A percentile compares a stretch with the other conserved stretches of the same genome.
Conservation (phyloP, 2,113 vertebrate species). For the Natator depressus region DNA sequence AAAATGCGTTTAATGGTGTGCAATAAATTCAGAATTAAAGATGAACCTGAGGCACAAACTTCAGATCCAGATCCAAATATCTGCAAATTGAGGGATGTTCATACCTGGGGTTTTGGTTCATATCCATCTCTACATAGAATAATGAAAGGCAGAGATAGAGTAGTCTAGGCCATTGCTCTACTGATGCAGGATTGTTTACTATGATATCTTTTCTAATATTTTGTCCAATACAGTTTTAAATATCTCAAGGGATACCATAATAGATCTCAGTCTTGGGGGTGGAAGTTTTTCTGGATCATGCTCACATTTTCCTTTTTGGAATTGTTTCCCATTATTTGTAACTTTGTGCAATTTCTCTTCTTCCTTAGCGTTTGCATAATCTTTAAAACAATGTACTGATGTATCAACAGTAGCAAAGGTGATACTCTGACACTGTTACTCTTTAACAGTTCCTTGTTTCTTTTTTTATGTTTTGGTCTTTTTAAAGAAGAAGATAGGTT, state of each 20-base stretch:
- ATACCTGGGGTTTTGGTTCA: background rate
- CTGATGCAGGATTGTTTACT: background rate
- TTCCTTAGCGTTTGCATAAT: background rate
- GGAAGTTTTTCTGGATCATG: background rate
- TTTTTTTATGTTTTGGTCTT: background rate
- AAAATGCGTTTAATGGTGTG: background rate
- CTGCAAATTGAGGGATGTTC: accelerated
- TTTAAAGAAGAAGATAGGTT: background rate
- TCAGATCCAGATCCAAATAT: accelerated
- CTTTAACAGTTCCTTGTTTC: accelerated
- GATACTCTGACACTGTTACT: background rate
- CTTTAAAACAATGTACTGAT: background rate
- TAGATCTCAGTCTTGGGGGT: background rate
- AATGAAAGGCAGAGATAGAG: background rate
- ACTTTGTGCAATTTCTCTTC: background rate
- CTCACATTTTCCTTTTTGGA: background rate
- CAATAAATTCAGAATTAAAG: background rate
- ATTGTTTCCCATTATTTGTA: background rate
- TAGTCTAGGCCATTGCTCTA: background rate
- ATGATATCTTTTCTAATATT: accelerated
- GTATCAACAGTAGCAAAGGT: background rate
- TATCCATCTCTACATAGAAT: background rate
- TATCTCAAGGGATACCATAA: accelerated
- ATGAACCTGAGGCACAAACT: background rate
- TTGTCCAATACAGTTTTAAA: background rate